Evolutionary conservation across 2,888 invertebrate species (phyloP), one percentile per base, ranked within the genome.

Genomic region (Sinhomidia bicolor): DNA sequence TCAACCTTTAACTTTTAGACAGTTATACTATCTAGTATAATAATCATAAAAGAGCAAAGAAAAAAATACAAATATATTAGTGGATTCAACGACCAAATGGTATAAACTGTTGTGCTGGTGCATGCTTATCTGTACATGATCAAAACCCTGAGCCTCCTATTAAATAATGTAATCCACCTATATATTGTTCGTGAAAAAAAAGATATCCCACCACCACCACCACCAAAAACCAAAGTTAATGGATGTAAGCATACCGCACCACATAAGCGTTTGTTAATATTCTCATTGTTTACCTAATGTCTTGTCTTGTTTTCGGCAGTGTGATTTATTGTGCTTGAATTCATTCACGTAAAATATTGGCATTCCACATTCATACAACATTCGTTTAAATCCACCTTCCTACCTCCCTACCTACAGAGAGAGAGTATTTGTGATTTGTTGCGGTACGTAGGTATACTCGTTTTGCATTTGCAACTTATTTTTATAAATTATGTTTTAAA

Each of bases 321-420:
- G 79, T 79, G 79, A 79, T 79, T 79, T 79, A 79, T 79, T 12
- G 82, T 85, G 71, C 81, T 74, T 74, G 68, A 86, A 89, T 89
- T 89, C 82, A 86, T 89, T 86, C 89, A 89, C 89, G 89, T 89
- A 89, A 83, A 89, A 89, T 89, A 89, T 89, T 89, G 89, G 80
- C 78, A 76, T 76, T 57, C 78, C 14, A 51, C 36, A 65, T 1
- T 10, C 57, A 23, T 23, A 62, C 29, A 29, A 7, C 36, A 36
- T 36, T 36, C 36, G 7, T 12, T 10, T 6, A 17, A n/a, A 57
- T 47, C 7, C 10, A 10, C 47, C 47, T 54, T 54, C n/a, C 17
- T 54, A 14, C 17, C 54, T 54, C n/a, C 17, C 54, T 79, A 47
- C 78, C 60, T 2, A 65, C 36, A 14, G 17, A 57, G 32, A 17